Conservation (phyloP, 30 jellyfish, hydroid and myxozoan genomes). For the Haliclystus octoradiatus region DNA sequence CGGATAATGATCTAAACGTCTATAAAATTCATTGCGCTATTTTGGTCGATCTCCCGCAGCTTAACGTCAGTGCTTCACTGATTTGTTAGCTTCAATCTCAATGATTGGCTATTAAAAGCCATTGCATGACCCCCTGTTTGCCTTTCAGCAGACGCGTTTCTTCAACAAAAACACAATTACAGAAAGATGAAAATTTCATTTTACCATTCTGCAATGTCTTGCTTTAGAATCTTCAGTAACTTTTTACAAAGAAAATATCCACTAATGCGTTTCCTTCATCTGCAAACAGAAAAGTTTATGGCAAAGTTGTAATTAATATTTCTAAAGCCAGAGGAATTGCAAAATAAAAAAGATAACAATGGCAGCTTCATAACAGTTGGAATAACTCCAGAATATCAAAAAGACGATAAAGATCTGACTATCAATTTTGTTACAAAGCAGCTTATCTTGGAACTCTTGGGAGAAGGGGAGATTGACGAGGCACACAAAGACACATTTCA, state of each 20-base stretch:
- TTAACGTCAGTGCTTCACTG: no score
- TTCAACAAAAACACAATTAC: no score
- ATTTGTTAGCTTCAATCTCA: no score
- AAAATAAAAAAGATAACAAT: slow-evolving; percentile 24
- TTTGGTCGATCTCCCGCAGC: no score
- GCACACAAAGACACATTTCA: slow-evolving; percentile 9
- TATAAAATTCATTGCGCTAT: no score
- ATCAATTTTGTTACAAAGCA: slow-evolving; percentile 38
- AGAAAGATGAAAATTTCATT: slow-evolving; percentile 23
- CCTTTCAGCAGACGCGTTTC: no score
- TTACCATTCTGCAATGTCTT: slow-evolving; percentile 42
- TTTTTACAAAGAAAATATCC: slow-evolving; percentile 43
- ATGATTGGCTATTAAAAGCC: no score
- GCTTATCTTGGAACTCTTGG: slow-evolving; percentile 12
- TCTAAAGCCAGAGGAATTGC: slow-evolving; percentile 34
- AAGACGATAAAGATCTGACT: slow-evolving; percentile 31
- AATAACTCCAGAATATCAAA: slow-evolving; percentile 29
- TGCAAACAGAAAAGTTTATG: slow-evolving; percentile 30
- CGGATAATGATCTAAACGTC: no score
- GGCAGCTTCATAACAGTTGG: slow-evolving; percentile 16
- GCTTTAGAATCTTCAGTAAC: slow-evolving; percentile 35
- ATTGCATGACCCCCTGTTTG: no score
- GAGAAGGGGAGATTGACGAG: slow-evolving; percentile 22
- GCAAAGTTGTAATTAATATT: slow-evolving; percentile 16
- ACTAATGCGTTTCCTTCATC: slow-evolving; percentile 30